These are phyloP conservation scores for Hemibagrus guttatus DNA, from an alignment of 2,797 vertebrate species.

Conservation along the genomic window DNA sequence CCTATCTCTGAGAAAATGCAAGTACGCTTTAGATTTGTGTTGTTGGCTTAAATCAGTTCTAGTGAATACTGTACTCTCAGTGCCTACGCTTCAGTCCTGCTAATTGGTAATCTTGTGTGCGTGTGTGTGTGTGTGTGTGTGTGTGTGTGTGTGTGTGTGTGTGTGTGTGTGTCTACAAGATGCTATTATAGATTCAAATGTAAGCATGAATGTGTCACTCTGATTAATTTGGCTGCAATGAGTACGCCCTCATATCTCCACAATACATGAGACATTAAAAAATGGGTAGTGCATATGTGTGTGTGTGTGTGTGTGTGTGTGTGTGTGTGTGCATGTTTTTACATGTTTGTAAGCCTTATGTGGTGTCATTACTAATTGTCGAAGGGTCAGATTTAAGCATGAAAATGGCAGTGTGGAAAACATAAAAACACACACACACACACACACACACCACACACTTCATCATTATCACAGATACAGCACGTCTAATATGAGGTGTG, in stretches of 20 bases:
- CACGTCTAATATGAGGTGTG: slow-evolving; percentile 15
- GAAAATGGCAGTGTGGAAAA: slow-evolving; percentile 29
- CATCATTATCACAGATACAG: slow-evolving; percentile 21
- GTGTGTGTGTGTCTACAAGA: slow-evolving; percentile 10
- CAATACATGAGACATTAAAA: background rate
- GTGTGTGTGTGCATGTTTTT: slow-evolving; percentile 7
- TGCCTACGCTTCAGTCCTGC: slow-evolving; percentile 20
- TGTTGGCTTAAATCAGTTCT: slow-evolving; percentile 1
- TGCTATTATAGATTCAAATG: slow-evolving; percentile 35
- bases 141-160: slow-evolving; percentile 18
- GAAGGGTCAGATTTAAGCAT: slow-evolving; percentile 12
- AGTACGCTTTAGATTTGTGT: background rate
- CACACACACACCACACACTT: background rate
- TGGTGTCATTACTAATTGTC: slow-evolving; percentile 4
- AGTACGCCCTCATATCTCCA: slow-evolving; percentile 13
- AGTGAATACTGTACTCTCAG: slow-evolving; percentile 21
- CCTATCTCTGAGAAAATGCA: background rate
- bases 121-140: background rate
- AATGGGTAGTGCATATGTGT: background rate
- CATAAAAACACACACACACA: background rate
- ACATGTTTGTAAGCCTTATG: background rate
- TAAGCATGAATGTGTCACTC: slow-evolving; percentile 33
- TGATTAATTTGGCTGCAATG: slow-evolving; percentile 28
- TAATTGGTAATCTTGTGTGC: slow-evolving; percentile 30
- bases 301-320: slow-evolving; percentile 26